Conservation (phyloP, 2,113 vertebrate genomes). For the Rhizomys pruinosus region DNA sequence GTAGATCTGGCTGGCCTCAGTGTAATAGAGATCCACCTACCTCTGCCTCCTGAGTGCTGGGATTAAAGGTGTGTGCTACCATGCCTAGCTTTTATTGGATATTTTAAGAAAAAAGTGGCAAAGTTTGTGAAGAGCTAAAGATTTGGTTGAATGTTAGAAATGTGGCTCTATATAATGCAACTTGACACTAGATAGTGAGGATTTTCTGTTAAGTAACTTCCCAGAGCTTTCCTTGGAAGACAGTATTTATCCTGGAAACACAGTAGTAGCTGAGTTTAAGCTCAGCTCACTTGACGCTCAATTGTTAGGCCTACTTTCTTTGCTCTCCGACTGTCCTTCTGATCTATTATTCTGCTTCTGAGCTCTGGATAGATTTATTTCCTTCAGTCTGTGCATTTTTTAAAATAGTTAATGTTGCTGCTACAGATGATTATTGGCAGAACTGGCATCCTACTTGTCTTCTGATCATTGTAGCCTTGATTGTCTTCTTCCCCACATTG, state of each 20-base stretch:
- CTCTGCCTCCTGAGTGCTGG: no score
- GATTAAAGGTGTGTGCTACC: no score
- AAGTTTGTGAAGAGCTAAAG: background rate
- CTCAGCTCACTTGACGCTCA: background rate
- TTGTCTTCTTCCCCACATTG: background rate
- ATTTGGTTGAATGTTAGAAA: background rate
- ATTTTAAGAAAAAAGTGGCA: background rate
- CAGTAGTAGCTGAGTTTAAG: background rate
- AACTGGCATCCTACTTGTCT: background rate
- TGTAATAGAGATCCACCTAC: no score
- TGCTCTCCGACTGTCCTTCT: background rate
- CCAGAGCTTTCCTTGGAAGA: background rate
- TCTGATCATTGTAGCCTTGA: background rate
- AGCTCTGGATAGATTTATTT: background rate
- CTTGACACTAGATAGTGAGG: background rate
- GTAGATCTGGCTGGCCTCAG: no score
- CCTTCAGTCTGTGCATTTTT: background rate
- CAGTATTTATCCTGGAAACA: background rate
- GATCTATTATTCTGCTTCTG: accelerated
- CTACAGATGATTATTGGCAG: background rate
- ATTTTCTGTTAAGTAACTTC: background rate
- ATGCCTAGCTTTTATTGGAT: background rate
- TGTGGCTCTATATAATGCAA: background rate
- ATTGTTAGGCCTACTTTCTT: background rate
- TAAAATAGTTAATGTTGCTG: background rate